Percentiles rank a stretch among this genome's conserved stretches.
Evolutionary conservation across 2,113 vertebrate genomes (phyloP).

Genomic region (Bos indicus): DNA sequence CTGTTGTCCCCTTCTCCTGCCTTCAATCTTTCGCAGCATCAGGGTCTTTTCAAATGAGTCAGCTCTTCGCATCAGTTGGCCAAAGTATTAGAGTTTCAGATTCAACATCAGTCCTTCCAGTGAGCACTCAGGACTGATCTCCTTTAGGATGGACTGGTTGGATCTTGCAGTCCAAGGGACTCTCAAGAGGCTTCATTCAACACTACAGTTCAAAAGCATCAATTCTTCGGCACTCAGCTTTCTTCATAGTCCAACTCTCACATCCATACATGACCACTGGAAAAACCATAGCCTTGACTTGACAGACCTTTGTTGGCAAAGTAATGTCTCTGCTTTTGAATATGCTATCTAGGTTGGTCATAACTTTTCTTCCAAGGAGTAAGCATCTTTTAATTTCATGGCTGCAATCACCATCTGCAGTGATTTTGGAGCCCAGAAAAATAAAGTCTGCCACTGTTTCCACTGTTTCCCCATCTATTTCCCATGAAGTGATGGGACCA

Average conservation of each 20-base stretch:
- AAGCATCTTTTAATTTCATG: background rate
- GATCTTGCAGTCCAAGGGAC: background rate
- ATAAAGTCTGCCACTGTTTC: too few relatives aligned
- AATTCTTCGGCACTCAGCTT: accelerated
- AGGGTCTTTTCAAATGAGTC: background rate
- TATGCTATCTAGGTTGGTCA: background rate
- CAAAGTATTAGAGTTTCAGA: background rate
- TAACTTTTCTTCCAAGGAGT: background rate
- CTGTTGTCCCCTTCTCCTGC: background rate
- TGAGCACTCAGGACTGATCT: background rate
- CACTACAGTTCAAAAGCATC: background rate
- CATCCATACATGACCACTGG: background rate
- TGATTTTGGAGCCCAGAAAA: too few relatives aligned
- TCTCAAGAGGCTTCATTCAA: background rate
- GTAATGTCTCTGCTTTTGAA: background rate
- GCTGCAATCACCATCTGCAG: too few relatives aligned
- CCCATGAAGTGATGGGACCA: too few relatives aligned
- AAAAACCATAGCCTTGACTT: background rate
- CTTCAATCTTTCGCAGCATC: background rate
- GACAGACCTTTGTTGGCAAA: background rate
- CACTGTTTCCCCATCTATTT: too few relatives aligned
- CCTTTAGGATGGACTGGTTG: background rate
- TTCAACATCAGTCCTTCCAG: background rate
- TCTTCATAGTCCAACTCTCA: background rate
- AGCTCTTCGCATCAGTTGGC: background rate